Evolutionary conservation across 1,140 invertebrate genomes (phyloP), one percentile per base, ranked within the genome.

Genomic region (Drosophila busckii): DNA sequence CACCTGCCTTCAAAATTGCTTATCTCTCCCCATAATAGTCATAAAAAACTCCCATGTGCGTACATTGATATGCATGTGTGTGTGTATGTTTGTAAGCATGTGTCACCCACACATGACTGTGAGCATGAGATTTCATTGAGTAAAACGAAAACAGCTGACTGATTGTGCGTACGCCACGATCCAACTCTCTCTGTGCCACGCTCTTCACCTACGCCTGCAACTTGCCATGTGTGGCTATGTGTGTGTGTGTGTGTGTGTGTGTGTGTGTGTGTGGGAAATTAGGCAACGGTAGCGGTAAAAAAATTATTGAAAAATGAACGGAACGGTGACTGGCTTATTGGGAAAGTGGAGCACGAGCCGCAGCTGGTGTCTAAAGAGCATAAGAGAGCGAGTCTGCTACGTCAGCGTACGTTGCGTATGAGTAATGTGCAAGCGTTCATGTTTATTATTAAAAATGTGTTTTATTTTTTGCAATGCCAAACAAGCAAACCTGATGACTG

Each of bases 71-170:
- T n/a, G n/a, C n/a, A 29, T 29, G 6, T 4, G 17, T 20, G 29
- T 54, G 3, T 4, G 15, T 10, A 28, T 45, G 8, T 20, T 22
- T 28, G 23, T 13, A 12, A 22, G 16, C 37, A 41, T 32, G n/a
- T 3, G 12, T 41, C 23, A 31, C 38, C 25, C 32, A 53, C 48
- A 38, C 25, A 46, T 46, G 40, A 26, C 26, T 31, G 40, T 10
- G 31, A 40, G 45, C 46, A 54, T 32, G 38, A 35, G 16, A 23
- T 59, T 61, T 61, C 58, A 61, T 61, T 61, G 58, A 61, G 52
- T 41, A 61, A n/a, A n/a, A 55, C n/a, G 17, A 19, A 55, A 65
- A 66, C 63, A 66, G 63, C 63, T 66, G 62, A 65, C 56, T 55
- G 25, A 32, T 40, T 55, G 38, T 62, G 63, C 63, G 52, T 61